Base-by-base conservation (phyloP, 2,113 vertebrate species). In the Aplodontia rufa region DNA sequence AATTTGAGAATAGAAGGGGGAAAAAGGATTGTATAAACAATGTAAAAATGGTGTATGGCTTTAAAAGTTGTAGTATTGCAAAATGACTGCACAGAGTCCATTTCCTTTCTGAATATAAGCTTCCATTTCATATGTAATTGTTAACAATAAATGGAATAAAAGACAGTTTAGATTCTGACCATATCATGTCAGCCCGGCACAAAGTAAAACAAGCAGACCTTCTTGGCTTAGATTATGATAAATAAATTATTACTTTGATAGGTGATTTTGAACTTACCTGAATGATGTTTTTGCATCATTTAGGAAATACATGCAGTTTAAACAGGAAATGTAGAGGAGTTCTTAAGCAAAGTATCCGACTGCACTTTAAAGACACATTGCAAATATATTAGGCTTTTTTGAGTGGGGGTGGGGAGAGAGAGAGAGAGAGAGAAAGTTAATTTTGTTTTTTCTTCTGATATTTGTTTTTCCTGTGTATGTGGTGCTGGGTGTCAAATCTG, bases 61-160 rank as follows among this genome's bases (percentile, higher is more conserved):
- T 93, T 87, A 89, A 60, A 35, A 49, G 47, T 19, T 74, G 14
- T 58, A 53, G n/a, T 35, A 71, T 53, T 30, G 75, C 8, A 78
- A 53, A 89, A 26, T 76, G 40, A 47, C 53, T 71, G 80, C 19
- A n/a, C 45, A 66, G 42, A 91, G 26, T 78, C 11, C 17, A 91
- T 86, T 91, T 49, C 9, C 35, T 37, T 95, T 66, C 74, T 81
- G 80, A 89, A 93, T 78, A 86, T 32, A 66, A 76, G 37, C 55
- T 75, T 68, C 20, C 72, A 76, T 92, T 84, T 94, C 28, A 64
- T 49, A 64, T 19, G 11, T 40, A 66, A 51, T 80, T 80, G 78
- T 83, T 83, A 86, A 86, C 79, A 88, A 49, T 83, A 8, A 64
- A 80, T 69, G 60, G 26, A 66, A 82, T n/a, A 83, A 84, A 72